A percentile compares a stretch with the other conserved stretches of the same genome.
Evolutionary conservation across 2,113 vertebrate species (phyloP).

Genomic region (Tauraco erythrolophus): DNA sequence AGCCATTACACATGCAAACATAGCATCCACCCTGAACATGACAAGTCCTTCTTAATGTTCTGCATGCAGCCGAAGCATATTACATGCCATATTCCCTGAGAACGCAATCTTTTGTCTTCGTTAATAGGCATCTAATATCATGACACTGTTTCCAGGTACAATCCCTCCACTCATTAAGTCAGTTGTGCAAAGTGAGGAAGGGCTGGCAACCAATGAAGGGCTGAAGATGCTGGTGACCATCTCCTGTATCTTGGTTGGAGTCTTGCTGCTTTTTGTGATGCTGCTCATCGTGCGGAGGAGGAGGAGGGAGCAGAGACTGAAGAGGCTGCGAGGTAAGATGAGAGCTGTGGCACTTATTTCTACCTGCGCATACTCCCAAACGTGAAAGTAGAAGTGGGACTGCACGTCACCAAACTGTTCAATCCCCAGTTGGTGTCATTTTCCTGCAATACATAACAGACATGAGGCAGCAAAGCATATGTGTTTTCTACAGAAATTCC

Average conservation of each 20-base stretch:
- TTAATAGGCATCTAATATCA: constrained; percentile 65
- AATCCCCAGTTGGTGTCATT: neutral
- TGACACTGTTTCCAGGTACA: constrained; percentile 84
- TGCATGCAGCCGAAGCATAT: neutral
- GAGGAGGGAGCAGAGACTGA: constrained; percentile 94
- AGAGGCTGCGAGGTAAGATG: constrained; percentile 91
- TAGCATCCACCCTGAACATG: neutral
- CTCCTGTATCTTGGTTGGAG: constrained; percentile 91
- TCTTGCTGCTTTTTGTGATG: constrained; percentile 91
- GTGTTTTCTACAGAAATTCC: neutral
- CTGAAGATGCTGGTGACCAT: constrained; percentile 99
- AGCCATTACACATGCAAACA: neutral
- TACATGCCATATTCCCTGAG: neutral
- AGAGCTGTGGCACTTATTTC: too few relatives aligned
- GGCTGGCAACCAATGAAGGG: constrained; percentile 91
- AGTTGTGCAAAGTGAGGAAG: constrained; percentile 90
- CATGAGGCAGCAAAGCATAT: neutral
- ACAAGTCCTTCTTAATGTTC: neutral
- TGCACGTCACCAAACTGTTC: neutral
- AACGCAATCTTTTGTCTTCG: neutral
- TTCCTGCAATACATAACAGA: neutral
- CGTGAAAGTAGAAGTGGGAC: neutral
- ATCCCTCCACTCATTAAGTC: constrained; percentile 95
- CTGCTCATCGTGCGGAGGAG: constrained; percentile 91
- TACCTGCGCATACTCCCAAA: rapidly evolving